Conservation (phyloP, 2,113 vertebrate genomes). For the Clupea harengus region DNA sequence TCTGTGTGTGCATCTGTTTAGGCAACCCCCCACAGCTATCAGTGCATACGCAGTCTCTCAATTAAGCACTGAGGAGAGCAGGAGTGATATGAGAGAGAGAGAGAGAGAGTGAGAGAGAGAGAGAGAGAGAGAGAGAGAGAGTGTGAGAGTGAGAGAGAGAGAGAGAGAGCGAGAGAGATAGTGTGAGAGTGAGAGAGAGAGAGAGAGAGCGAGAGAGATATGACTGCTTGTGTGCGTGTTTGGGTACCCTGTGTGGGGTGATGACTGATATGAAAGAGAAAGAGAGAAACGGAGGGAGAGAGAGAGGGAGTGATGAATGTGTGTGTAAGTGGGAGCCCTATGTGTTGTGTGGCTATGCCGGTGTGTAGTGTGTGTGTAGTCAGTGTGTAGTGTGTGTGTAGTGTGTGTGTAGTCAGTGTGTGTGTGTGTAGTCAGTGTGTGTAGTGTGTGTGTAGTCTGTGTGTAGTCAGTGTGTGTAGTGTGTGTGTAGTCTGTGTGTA, state of each 20-base stretch:
- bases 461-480: conserved; percentile 8
- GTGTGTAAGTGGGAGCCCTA: no score
- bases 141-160: neutral
- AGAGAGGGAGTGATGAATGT: no score
- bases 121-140: neutral
- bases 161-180: no score
- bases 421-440: neutral
- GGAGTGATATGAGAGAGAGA: neutral
- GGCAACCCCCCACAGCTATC: neutral
- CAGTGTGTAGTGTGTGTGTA: neutral
- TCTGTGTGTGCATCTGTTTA: neutral
- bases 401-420: neutral
- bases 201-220: no score
- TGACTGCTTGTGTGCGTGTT: neutral
- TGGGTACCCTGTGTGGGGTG: no score
- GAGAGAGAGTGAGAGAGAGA: neutral
- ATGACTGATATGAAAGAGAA: no score
- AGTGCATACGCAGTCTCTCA: neutral
- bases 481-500: no score
- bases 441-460: neutral
- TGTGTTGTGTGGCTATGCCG: neutral
- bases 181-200: neutral
- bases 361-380: neutral
- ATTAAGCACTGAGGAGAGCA: neutral
- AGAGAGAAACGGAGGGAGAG: no score